Evolutionary conservation across 2,888 invertebrate species (phyloP).

Genomic region (Mythimna lalbum): DNA sequence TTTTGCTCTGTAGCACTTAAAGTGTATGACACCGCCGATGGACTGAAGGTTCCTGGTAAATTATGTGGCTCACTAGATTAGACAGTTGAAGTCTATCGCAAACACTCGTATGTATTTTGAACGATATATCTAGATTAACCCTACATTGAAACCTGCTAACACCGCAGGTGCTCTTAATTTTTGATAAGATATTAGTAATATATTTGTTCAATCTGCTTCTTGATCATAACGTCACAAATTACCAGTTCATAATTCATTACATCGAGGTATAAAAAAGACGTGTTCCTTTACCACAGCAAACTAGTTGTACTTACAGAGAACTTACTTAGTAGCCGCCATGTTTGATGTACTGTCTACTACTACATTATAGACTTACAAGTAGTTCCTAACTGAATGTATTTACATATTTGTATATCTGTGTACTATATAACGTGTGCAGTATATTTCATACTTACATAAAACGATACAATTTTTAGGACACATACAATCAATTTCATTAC

Average conservation of each 20-base stretch:
- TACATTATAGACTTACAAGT: constrained; percentile 12
- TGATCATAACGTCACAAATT: neutral
- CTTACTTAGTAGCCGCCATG: constrained; percentile 44
- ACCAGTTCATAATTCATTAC: neutral
- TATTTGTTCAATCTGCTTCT: neutral
- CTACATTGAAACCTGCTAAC: no score
- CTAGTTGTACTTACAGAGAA: constrained; percentile 9
- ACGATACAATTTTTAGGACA: neutral
- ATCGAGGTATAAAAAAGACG: neutral
- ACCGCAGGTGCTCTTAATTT: neutral
- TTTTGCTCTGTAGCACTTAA: neutral
- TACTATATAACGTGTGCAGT: constrained; percentile 5
- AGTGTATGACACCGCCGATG: no score
- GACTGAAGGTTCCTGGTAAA: neutral
- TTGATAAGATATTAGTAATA: neutral
- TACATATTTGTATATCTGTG: constrained; percentile 15
- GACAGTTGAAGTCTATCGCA: neutral
- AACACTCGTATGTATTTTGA: neutral
- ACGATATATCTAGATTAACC: neutral
- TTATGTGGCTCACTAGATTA: neutral
- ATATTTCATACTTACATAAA: neutral
- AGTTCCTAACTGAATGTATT: constrained; percentile 25
- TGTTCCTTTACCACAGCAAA: neutral
- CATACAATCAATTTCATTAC: neutral
- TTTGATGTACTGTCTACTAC: constrained; percentile 8